Evolutionary conservation across 2,113 vertebrate species (phyloP).

Genomic region (Loxodonta africana): DNA sequence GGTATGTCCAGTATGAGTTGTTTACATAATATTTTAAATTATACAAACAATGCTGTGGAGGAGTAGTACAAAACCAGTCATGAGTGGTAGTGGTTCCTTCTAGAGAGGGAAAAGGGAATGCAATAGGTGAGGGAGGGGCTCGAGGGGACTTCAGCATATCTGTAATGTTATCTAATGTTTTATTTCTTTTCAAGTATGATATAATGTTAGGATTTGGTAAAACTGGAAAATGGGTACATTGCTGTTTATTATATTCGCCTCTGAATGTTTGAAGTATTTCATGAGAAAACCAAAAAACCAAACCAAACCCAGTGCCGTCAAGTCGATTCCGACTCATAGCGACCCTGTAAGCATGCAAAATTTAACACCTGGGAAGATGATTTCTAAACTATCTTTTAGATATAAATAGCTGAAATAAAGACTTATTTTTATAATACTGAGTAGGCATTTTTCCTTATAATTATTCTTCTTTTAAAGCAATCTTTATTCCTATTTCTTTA

Average conservation of each 20-base stretch:
- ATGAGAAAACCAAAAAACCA: background rate
- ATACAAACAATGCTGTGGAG: background rate
- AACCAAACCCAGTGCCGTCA: too few species aligned
- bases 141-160: background rate
- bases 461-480: slow-evolving; percentile 39
- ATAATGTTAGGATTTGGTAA: slow-evolving; percentile 24
- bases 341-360: background rate
- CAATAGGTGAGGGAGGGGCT: background rate
- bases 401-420: slow-evolving; percentile 14
- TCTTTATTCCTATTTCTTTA: background rate
- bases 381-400: slow-evolving; percentile 50
- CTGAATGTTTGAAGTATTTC: slow-evolving; percentile 47
- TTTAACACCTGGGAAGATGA: slow-evolving; percentile 52
- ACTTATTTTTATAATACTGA: slow-evolving; percentile 27
- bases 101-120: background rate
- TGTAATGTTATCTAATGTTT: background rate
- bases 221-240: background rate
- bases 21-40: background rate
- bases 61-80: background rate
- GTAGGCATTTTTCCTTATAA: background rate
- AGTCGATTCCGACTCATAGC: too few species aligned
- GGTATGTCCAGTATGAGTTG: background rate
- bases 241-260: background rate
- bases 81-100: background rate
- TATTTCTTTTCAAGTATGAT: background rate